Conservation (phyloP, 1,140 invertebrate genomes). For the Sycobia sp. region DNA sequence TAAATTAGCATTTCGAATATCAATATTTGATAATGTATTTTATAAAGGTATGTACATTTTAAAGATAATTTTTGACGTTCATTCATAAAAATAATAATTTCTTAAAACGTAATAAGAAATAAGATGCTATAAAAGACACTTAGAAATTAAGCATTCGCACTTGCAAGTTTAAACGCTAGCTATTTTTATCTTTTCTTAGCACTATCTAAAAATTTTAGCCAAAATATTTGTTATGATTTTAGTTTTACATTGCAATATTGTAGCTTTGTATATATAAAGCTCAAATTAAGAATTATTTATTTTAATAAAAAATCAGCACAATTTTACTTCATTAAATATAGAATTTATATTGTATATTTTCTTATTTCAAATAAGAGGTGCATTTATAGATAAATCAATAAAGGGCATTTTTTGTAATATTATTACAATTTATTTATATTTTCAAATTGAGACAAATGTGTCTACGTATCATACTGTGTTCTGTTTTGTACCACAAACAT, state of each 20-base stretch:
- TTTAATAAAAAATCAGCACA: slow-evolving; percentile 12
- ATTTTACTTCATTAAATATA: background rate
- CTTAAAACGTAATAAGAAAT: slow-evolving; percentile 11
- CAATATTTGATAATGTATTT: slow-evolving; percentile 24
- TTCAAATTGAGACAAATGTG: slow-evolving; percentile 43
- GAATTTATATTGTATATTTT: background rate
- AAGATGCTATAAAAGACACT: slow-evolving; percentile 13
- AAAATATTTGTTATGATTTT: slow-evolving; percentile 12
- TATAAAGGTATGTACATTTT: slow-evolving; percentile 23
- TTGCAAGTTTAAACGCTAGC: slow-evolving; percentile 6
- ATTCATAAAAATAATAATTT: slow-evolving; percentile 24
- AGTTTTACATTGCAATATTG: background rate
- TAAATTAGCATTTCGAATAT: slow-evolving; percentile 33
- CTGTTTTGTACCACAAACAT: slow-evolving; percentile 50
- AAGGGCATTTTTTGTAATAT: slow-evolving; percentile 24
- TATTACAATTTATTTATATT: slow-evolving; percentile 36
- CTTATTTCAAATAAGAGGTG: background rate
- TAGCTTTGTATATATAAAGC: too few relatives aligned
- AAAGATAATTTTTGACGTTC: slow-evolving; percentile 12
- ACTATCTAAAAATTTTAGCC: slow-evolving; percentile 11
- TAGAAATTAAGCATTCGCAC: slow-evolving; percentile 19
- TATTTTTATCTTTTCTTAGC: background rate
- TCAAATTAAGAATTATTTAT: too few relatives aligned
- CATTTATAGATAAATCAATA: slow-evolving; percentile 22
- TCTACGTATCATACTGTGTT: slow-evolving; percentile 45